Evolutionary conservation across 2,888 invertebrate species (phyloP), one percentile per base, ranked within the genome.

Genomic region (Tenthredo livida): DNA sequence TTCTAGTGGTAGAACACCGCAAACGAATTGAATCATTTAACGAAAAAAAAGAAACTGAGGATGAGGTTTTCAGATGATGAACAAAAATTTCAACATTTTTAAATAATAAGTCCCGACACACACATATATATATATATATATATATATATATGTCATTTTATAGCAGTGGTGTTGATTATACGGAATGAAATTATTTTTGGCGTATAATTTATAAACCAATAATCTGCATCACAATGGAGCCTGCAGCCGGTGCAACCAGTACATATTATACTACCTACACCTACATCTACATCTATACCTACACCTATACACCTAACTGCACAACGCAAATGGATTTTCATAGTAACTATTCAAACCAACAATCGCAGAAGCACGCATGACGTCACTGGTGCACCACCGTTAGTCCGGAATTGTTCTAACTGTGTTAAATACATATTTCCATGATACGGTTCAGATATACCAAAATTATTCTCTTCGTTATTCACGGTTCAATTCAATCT

Each of bases 121-220:
- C 25, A 47, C 0, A 37, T 37, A n/a, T n/a, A n/a, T n/a, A n/a
- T n/a, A n/a, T n/a, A n/a, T n/a, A n/a, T n/a, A n/a, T n/a, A n/a
- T n/a, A n/a, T n/a, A n/a, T n/a, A n/a, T n/a, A n/a, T n/a, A n/a
- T n/a, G n/a, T n/a, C n/a, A n/a, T n/a, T n/a, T n/a, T 37, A 7
- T 37, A 7, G 37, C 15, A 3, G 37, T 43, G 21, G 37, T 12
- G 67, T 67, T 33, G 29, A 67, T 67, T 67, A 17, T 67, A 67
- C 33, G 6, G 12, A 33, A 67, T 67, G 67, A 67, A 67, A 67
- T 67, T 33, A 67, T 67, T 67, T 67, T 33, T 33, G 33, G 21
- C 43, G 12, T 73, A 70, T 67, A 83, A 83, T 83, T 83, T 47
- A 83, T 83, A 50, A 70, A 50, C 83, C 83, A 47, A 83, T 83